Evolutionary conservation across 2,797 vertebrate genomes (phyloP), one percentile per base, ranked within the genome.

Genomic region (Crenichthys baileyi): DNA sequence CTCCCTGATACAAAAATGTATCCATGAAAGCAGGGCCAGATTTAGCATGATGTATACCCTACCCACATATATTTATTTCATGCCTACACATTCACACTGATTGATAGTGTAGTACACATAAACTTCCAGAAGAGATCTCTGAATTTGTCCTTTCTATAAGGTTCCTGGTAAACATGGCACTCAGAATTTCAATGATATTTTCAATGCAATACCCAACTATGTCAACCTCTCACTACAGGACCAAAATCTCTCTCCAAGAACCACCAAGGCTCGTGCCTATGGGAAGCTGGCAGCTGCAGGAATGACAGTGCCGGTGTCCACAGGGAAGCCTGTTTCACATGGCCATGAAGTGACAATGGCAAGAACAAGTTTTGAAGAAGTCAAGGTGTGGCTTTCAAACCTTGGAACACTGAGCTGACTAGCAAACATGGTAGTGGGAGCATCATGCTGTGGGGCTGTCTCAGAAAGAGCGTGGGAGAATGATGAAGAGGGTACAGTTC

Each of bases 1-100:
- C 85, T 83, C 75, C 5, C 78, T 80, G 81, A 84, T 87, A 81
- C 75, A 72, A 22, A 65, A 65, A 20, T 29, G 8, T 39, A 36
- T 24, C 36, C 36, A 11, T 4, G 63, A 36, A 67, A 18, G 36
- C 63, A 41, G 36, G 63, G 36, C 63, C 63, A 13, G 36, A 41
- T 67, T 36, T 22, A 39, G 36, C 8, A 9, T 41, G 20, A 67
- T 39, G 36, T 6, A 12, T 24, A 7, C 12, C 36, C 36, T 24
- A 11, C 65, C 39, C 24, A 68, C 20, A 44, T 24, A 20, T 5
- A 9, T n/a, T 44, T 48, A 41, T 16, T 16, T 7, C 48, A 46
- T 16, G 41, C 11, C 26, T 26, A 3, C n/a, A 48, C 15, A 70
- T n/a, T 70, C 41, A n/a, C 41, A 36, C 4, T 22, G 63, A 67